Evolutionary conservation across 2,888 invertebrate genomes (phyloP).

Genomic region (Epistrophe eligans): DNA sequence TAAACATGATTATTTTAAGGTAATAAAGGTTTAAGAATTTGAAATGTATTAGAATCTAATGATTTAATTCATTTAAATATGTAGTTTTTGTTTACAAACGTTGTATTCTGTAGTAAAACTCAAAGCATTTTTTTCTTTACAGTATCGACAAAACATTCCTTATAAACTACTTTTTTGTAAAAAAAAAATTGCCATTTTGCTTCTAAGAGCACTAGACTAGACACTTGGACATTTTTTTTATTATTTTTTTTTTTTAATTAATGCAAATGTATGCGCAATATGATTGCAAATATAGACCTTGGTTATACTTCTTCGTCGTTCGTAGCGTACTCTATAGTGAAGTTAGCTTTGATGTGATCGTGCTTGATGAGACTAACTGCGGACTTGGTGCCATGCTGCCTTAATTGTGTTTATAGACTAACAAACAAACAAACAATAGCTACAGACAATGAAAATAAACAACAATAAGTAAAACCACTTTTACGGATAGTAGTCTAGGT

Average conservation of each 20-base stretch:
- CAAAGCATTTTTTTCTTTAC: too few species aligned
- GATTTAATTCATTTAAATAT: too few species aligned
- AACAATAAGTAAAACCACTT: constrained; percentile 20
- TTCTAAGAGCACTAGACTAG: not conserved
- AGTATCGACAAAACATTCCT: too few species aligned
- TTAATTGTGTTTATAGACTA: not conserved
- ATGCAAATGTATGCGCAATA: constrained; percentile 70
- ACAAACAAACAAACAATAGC: constrained; percentile 10
- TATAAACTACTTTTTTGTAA: not conserved
- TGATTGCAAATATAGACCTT: constrained; percentile 41
- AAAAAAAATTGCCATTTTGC: not conserved
- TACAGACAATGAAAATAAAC: constrained; percentile 9
- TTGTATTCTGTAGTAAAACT: too few species aligned
- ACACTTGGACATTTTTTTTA: not conserved
- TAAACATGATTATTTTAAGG: too few species aligned
- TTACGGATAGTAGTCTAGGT: not conserved
- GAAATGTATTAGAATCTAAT: too few species aligned
- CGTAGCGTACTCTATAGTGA: constrained; percentile 22
- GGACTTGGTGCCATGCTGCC: not conserved
- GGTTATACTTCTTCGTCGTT: not conserved
- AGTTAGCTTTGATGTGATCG: constrained; percentile 29
- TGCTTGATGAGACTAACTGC: constrained; percentile 30
- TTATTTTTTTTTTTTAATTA: constrained; percentile 28
- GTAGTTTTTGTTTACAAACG: too few species aligned
- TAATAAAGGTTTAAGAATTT: too few species aligned